Conservation (phyloP, 1,140 invertebrate genomes). For the Belonocnema kinseyi region DNA sequence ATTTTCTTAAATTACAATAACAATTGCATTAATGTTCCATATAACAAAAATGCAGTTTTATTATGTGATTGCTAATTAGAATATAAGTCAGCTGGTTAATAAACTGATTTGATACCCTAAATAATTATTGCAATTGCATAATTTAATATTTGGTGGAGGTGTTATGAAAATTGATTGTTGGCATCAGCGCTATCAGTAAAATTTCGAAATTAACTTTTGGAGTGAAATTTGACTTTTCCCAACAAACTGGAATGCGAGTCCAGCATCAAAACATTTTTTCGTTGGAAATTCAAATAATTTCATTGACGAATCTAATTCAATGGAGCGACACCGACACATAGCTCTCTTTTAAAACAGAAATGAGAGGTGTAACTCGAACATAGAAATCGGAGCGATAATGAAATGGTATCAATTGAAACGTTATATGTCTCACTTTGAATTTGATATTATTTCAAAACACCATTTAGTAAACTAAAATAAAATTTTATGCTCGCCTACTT, state of each 20-base stretch:
- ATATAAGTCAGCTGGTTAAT: too few relatives aligned
- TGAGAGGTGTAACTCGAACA: conserved; percentile 1
- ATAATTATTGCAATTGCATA: too few relatives aligned
- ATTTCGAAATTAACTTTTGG: neutral
- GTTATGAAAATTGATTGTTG: too few relatives aligned
- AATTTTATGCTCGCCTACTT: too few relatives aligned
- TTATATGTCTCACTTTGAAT: neutral
- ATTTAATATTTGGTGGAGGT: too few relatives aligned
- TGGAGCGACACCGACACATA: too few relatives aligned
- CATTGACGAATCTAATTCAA: neutral
- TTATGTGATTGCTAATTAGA: too few relatives aligned
- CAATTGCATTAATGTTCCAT: too few relatives aligned
- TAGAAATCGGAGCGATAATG: conserved; percentile 27
- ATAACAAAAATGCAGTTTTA: too few relatives aligned
- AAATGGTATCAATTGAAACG: conserved; percentile 23
- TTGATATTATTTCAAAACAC: neutral
- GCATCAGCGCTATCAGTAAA: neutral
- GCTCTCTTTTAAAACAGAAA: neutral
- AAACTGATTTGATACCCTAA: too few relatives aligned
- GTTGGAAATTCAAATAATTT: neutral
- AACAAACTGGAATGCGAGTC: neutral
- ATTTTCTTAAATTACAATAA: too few relatives aligned
- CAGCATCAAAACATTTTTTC: neutral
- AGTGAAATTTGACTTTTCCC: neutral
- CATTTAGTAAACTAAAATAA: neutral